Percentiles rank a stretch among this genome's conserved stretches.
phyloP scores from a whole-genome alignment of 2,113 vertebrate species.

The Dipodomys stephensi region DNA sequence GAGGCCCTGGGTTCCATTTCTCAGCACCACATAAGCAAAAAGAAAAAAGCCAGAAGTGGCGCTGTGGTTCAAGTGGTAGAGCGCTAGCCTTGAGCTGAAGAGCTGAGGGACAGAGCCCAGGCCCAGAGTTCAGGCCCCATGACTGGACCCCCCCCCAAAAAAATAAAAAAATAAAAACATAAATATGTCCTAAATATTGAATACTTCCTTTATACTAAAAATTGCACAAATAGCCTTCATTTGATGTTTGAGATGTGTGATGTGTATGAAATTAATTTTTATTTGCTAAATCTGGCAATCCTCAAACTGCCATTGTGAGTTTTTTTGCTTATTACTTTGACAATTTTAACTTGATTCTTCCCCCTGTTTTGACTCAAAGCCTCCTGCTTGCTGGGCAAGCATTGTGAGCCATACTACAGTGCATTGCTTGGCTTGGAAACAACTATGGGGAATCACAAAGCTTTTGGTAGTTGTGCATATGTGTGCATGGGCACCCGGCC shows the following conservation, averaged over 20 bases:
- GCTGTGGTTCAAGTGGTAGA: too few species aligned
- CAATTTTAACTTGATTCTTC: too few species aligned
- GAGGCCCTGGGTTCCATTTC: too few species aligned
- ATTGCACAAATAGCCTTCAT: neutral
- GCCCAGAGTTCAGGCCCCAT: too few species aligned
- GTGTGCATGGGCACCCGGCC: neutral
- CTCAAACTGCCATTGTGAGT: neutral
- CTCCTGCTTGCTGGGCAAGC: too few species aligned
- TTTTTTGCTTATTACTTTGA: neutral
- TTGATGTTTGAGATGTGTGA: neutral
- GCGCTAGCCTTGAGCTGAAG: too few species aligned
- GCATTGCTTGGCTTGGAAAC: neutral
- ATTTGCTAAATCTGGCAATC: conserved; percentile 2
- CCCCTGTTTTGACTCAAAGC: neutral
- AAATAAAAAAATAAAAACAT: neutral
- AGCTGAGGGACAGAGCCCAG: too few species aligned
- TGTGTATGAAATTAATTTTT: conserved; percentile 41
- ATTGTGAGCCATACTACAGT: too few species aligned
- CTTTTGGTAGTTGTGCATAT: neutral
- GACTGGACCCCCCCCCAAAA: too few species aligned
- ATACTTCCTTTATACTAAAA: neutral
- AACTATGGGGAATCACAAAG: neutral
- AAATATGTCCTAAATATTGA: too few species aligned
- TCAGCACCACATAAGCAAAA: too few species aligned
- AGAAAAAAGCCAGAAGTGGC: too few species aligned